Base-by-base conservation (phyloP, 2,113 vertebrate species). In the Galbula dea region DNA sequence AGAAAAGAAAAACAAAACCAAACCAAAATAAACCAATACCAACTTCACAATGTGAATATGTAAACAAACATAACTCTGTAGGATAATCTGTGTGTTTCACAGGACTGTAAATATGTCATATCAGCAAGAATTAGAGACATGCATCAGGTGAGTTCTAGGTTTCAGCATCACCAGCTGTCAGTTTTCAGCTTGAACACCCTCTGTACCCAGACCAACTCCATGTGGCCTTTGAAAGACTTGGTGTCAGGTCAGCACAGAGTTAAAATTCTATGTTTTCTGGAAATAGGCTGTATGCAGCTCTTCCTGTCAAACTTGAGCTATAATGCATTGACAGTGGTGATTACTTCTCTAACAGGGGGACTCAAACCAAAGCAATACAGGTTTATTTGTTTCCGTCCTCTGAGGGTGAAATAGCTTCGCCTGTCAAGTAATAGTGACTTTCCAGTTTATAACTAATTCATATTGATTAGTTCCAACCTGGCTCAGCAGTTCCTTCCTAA, bases 51-150 rank as follows among this genome's bases (percentile, higher is more conserved):
- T 29, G 12, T 71, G 20, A 22, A 4, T 62, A 6, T 65, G 19
- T 32, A 68, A 86, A 79, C 29, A 29, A 14, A 10, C 24, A 5
- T 51, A 32, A 9, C 27, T 51, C 46, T 46, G 12, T 65, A 62
- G 26, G 67, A 36, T 39, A 2, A 18, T 27, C 36, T 72, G 30
- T 20, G 1, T 29, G 59, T 46, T 71, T 46, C 37, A 9, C 24
- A 23, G 86, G 68, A 54, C 46, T 0, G 1, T 46, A 7, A 30
- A 52, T 32, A 24, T 57, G 16, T 34, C 0, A 0, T 36, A 36
- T 27, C 39, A n/a, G 43, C 51, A 59, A 39, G 62, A 71, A 62
- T 16, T 21, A 26, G 68, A 46, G 27, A 24, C 14, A 5, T 1
- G 13, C 21, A 14, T 16, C 15, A 3, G 8, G 11, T 2, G 1